Base-by-base conservation (phyloP, 92 coral and sea anemone genomes). In the Epizoanthus ramosus region DNA sequence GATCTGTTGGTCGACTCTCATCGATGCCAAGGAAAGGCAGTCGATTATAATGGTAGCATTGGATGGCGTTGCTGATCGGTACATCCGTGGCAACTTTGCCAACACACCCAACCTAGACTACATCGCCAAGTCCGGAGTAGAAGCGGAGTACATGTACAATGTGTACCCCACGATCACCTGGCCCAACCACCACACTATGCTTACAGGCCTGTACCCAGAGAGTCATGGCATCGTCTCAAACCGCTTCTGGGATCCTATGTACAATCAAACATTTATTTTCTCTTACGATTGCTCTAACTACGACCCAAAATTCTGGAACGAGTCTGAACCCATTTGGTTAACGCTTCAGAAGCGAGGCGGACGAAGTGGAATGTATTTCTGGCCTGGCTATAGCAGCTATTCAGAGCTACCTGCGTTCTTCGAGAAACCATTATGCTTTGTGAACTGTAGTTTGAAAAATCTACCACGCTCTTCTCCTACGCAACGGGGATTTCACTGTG, bases 61-160 rank as follows among this genome's bases (percentile, higher is more conserved):
- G 52, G 98, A 94, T 57, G 98, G 98, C 22, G 80, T 94, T 66
- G 88, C 96, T 19, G 90, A 95, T 94, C 90, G 86, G 64, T 92
- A 73, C 61, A 72, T 94, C 16, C 83, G 80, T 19, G 87, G 87
- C 1, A 67, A 87, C n/a, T 75, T 71, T 63, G 92, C 95, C 0
- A 85, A 83, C 50, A 92, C 94, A 12, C 88, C 96, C 14, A 89
- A 88, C 23, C 84, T 92, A 12, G 87, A 92, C 59, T 63, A 71
- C 56, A 68, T 94, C 43, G 95, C 87, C 39, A 53, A 77, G 81
- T 35, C 64, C 16, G 91, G 91, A 15, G 91, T 88, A 0, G 73
- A 79, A 52, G 88, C 88, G 18, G 23, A 88, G 58, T 84, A 88
- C 85, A 84, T 71, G 45, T 56, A 25, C 9, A 84, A 65, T 7